phyloP scores from a whole-genome alignment of 2,797 vertebrate species.

The Xenopus petersii region DNA sequence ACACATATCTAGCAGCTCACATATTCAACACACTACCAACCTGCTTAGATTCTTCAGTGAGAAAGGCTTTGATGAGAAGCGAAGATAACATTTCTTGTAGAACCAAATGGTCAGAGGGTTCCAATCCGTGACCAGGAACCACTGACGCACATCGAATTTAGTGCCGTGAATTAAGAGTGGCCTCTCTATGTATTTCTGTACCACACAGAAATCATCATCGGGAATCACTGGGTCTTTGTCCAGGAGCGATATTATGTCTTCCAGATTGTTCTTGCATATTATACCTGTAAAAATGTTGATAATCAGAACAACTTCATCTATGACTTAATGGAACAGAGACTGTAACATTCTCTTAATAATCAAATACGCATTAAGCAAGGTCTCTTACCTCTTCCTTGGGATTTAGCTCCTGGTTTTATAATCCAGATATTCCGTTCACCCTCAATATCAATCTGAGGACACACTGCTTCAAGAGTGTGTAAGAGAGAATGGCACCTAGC shows the following conservation, averaged over 20 bases:
- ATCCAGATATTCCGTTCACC: constrained; percentile 85
- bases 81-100: constrained; percentile 85
- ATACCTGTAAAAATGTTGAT: too few species aligned
- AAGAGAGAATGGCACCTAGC: constrained; percentile 67
- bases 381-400: constrained; percentile 80
- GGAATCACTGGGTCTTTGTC: too few species aligned
- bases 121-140: constrained; percentile 93
- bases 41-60: constrained; percentile 77
- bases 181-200: constrained; percentile 90
- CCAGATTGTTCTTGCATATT: too few species aligned
- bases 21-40: constrained; percentile 62
- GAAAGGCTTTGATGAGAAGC: constrained; percentile 87
- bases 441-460: constrained; percentile 81
- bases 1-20: too few species aligned
- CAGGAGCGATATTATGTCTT: too few species aligned
- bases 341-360: too few species aligned
- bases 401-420: constrained; percentile 86
- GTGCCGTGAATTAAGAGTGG: constrained; percentile 82
- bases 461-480: constrained; percentile 59
- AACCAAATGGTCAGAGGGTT: constrained; percentile 92
- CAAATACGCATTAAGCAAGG: background rate
- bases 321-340: too few species aligned
- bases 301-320: too few species aligned
- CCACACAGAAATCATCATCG: constrained; percentile 69
- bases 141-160: constrained; percentile 91